Conservation (phyloP, 1,140 invertebrate genomes). For the Meteorus sp. region DNA sequence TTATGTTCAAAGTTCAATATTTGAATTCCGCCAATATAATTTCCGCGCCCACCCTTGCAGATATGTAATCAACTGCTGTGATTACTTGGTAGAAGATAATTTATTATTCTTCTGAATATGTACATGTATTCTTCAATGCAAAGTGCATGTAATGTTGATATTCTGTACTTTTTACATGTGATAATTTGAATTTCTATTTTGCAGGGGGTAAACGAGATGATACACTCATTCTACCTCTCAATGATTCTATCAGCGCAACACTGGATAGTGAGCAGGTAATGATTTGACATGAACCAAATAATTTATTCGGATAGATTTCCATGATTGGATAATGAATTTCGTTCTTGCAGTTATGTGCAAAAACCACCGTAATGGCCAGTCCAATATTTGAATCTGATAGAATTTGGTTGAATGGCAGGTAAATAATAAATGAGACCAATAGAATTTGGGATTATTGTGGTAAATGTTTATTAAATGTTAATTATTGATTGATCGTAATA, state of each 20-base stretch:
- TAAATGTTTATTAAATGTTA: conserved; percentile 4
- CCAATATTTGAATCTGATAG: conserved; percentile 72
- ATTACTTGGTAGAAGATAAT: too few species aligned
- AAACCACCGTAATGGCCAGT: conserved; percentile 80
- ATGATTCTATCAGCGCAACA: conserved; percentile 95
- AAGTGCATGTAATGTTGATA: conserved; percentile 11
- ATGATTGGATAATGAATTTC: conserved; percentile 22
- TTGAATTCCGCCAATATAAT: too few species aligned
- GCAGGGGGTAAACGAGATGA: conserved; percentile 96
- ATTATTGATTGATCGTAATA: conserved; percentile 44
- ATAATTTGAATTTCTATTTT: conserved; percentile 35
- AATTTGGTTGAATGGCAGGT: conserved; percentile 90
- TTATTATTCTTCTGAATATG: too few species aligned
- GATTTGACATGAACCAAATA: too few species aligned
- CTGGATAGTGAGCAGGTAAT: conserved; percentile 80
- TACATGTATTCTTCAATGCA: conserved; percentile 22
- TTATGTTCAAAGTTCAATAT: too few species aligned
- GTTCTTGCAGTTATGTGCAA: conserved; percentile 79
- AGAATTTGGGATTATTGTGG: background rate
- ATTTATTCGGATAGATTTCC: too few species aligned
- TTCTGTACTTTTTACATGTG: conserved; percentile 15
- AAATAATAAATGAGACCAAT: conserved; percentile 28
- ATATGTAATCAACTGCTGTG: too few species aligned
- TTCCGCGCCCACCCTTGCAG: too few species aligned
- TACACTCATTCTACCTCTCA: conserved; percentile 89